These are phyloP conservation scores for Geococcyx californianus DNA, from an alignment of 2,113 vertebrate species.

Conservation along the genomic window DNA sequence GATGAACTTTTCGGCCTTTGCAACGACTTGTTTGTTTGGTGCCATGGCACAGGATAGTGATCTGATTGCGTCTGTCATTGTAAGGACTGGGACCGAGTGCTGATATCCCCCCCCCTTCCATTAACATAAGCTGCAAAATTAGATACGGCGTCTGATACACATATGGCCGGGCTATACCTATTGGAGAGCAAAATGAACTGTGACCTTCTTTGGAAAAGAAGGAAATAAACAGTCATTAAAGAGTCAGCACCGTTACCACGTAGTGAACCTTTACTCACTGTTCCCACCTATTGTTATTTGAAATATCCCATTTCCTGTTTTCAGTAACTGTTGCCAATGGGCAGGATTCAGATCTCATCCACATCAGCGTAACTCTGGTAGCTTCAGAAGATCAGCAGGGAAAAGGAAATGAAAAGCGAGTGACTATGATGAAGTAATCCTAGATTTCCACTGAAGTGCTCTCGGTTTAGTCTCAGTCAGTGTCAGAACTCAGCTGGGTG, in stretches of 20 bases:
- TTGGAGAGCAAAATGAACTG: conserved; percentile 35
- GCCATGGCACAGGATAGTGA: background rate
- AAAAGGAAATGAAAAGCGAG: conserved; percentile 56
- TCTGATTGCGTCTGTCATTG: background rate
- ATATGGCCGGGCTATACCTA: accelerated
- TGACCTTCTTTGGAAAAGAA: conserved; percentile 34
- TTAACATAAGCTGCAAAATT: background rate
- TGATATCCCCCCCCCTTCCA: accelerated
- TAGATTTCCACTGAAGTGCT: background rate
- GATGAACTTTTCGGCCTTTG: background rate
- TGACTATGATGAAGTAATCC: conserved; percentile 25
- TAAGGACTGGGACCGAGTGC: background rate
- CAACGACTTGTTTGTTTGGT: background rate
- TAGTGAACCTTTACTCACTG: conserved; percentile 64
- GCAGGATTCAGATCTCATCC: conserved; percentile 50
- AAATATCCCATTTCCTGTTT: conserved; percentile 68
- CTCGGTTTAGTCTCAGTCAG: background rate
- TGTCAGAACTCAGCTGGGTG: background rate
- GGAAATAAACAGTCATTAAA: conserved; percentile 66
- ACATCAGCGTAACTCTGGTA: conserved; percentile 9
- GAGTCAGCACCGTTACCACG: conserved; percentile 43
- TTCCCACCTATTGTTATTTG: conserved; percentile 67
- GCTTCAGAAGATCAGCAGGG: background rate
- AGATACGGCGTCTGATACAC: background rate
- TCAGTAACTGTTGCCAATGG: conserved; percentile 26